Percentiles rank a stretch among this genome's conserved stretches.
Evolutionary conservation across 2,797 vertebrate genomes (phyloP).

Genomic region (Takifugu rubripes): DNA sequence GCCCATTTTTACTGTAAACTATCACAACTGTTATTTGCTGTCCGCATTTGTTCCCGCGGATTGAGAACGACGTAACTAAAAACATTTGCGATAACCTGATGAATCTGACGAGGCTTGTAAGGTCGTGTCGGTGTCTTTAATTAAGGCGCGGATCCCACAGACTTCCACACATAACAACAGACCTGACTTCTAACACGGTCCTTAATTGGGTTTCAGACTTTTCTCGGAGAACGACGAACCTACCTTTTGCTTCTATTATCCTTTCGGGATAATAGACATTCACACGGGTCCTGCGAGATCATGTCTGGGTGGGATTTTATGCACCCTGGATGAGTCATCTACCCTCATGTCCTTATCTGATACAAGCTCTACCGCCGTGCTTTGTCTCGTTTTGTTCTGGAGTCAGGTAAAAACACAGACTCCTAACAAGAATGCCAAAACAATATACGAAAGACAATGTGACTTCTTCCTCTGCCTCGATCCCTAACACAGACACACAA

Average conservation of each 20-base stretch:
- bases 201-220: conserved; percentile 59
- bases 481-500: conserved; percentile 50
- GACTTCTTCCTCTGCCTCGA: conserved; percentile 51
- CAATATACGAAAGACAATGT: conserved; percentile 38
- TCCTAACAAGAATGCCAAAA: conserved; percentile 60
- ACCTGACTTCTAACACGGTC: conserved; percentile 34
- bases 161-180: conserved; percentile 34
- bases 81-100: no score
- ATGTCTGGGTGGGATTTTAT: conserved; percentile 50
- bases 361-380: conserved; percentile 54
- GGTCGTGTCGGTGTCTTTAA: conserved; percentile 33
- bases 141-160: conserved; percentile 24
- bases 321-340: conserved; percentile 63
- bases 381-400: conserved; percentile 68
- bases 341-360: conserved; percentile 59
- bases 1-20: neutral
- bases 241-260: conserved; percentile 44
- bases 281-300: conserved; percentile 34
- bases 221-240: conserved; percentile 45
- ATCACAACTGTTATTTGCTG: no score
- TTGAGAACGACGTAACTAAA: no score
- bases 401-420: conserved; percentile 53
- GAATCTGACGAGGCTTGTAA: neutral
- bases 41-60: no score
- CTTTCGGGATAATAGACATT: conserved; percentile 54